Evolutionary conservation across 2,888 invertebrate genomes (phyloP).

Genomic region (Lasioglossum leucozonium): DNA sequence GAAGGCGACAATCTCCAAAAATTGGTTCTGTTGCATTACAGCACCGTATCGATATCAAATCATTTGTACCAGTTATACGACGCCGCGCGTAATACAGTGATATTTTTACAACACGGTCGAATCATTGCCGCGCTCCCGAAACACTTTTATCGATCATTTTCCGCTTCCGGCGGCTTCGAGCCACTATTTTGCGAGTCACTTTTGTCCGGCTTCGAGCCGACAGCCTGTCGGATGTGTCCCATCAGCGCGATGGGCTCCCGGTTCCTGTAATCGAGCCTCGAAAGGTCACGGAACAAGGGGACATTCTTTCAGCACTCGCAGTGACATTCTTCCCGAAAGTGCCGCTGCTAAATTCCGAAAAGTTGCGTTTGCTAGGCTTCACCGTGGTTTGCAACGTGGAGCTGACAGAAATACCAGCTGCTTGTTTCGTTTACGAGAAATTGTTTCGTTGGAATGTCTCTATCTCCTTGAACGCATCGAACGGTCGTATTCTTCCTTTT

Average conservation of each 20-base stretch:
- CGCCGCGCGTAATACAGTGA: neutral
- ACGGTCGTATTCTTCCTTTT: neutral
- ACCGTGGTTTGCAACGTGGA: neutral
- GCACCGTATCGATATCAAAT: neutral
- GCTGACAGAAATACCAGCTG: neutral
- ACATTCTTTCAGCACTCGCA: neutral
- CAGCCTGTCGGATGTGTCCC: neutral
- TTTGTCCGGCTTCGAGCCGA: neutral
- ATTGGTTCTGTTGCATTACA: neutral
- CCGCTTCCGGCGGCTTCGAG: neutral
- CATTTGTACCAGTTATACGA: neutral
- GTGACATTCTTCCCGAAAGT: neutral
- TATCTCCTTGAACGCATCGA: neutral
- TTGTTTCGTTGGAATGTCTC: neutral
- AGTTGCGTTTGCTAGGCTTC: neutral
- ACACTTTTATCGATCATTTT: constrained; percentile 6
- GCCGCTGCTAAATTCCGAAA: neutral
- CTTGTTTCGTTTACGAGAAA: neutral
- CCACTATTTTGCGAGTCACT: constrained; percentile 3
- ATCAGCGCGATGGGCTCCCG: neutral
- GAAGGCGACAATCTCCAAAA: too few relatives aligned
- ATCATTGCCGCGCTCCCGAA: neutral
- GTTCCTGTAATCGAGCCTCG: neutral
- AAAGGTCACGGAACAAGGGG: neutral
- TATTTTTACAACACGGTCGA: neutral